These are phyloP conservation scores for Perizoma flavofasciatum DNA, from an alignment of 2,888 invertebrate genomes.

Conservation along the genomic window DNA sequence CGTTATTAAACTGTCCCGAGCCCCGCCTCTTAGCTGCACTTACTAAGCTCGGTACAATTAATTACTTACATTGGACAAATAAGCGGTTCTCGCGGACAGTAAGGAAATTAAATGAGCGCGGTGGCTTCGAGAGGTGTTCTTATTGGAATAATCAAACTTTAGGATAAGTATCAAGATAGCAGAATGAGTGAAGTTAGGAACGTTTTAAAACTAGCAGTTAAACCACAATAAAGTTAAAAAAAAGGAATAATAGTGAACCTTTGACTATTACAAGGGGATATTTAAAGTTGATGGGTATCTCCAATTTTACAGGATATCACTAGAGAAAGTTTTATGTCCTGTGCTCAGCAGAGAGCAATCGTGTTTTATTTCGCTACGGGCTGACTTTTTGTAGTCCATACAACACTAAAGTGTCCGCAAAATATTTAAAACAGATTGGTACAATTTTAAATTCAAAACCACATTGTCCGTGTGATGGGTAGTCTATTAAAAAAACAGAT, in stretches of 20 bases:
- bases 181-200: neutral
- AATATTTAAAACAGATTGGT: neutral
- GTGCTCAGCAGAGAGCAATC: too few relatives aligned
- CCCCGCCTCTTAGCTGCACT: slow-evolving; percentile 41
- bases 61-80: slow-evolving; percentile 71
- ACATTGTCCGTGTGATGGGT: slow-evolving; percentile 10
- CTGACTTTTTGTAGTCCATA: too few relatives aligned
- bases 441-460: slow-evolving; percentile 3
- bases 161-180: slow-evolving; percentile 10
- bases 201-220: too few relatives aligned
- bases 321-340: too few relatives aligned
- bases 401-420: too few relatives aligned
- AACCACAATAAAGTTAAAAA: too few relatives aligned
- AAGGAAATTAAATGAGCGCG: slow-evolving; percentile 70
- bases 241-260: too few relatives aligned
- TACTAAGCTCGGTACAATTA: slow-evolving; percentile 70
- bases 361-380: too few relatives aligned
- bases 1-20: slow-evolving; percentile 55
- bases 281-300: too few relatives aligned
- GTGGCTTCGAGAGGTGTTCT: slow-evolving; percentile 53
- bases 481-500: slow-evolving; percentile 16
- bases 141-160: slow-evolving; percentile 45
- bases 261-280: too few relatives aligned
- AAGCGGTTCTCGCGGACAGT: slow-evolving; percentile 67
- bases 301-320: too few relatives aligned